Evolutionary conservation across 2,797 vertebrate genomes (phyloP), one percentile per base, ranked within the genome.

Genomic region (Schizothorax lantsangensis): DNA sequence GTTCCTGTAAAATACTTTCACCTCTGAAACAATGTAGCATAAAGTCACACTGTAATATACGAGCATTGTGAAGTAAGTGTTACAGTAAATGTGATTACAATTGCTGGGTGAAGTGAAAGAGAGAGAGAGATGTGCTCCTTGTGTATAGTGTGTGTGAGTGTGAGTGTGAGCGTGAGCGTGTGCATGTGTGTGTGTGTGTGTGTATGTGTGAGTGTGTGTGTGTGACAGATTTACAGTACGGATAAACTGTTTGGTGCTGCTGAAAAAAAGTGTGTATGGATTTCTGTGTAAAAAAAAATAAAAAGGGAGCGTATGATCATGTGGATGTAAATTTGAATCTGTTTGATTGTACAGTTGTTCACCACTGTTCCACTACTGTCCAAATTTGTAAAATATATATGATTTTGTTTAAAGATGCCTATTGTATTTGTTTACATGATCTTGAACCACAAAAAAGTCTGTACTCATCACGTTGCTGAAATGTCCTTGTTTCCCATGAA

Each of bases 341-440:
- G 79, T 85, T 92, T 90, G 90, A 92, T 92, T 93, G 93, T 93
- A 94, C 92, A 79, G 49, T 89, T 93, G 91, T 93, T 94, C 93
- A 94, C 91, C 89, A 94, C 89, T 91, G 89, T 93, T 95, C 91
- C 90, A 94, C 92, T 92, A 91, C 89, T 95, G 94, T 95, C 92
- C 89, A 95, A 92, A 95, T 95, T 95, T 96, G 95, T 96, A 95
- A 95, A 96, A 95, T 95, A 95, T 95, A 92, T 94, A 94, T 93
- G 91, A 91, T 92, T 95, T 96, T 95, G 94, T 95, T 95, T 95
- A 94, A 94, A 88, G 59, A n/a, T 12, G 72, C 38, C 84, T 77
- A 72, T 72, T 84, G 81, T 43, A 6, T 74, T 36, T 40, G 47
- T 78, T 78, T 68, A 36, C 10, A 36, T 30, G 21, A 54, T 69